These are phyloP conservation scores for Entomobrya proxima DNA, from an alignment of 2,888 invertebrate genomes.

Conservation along the genomic window DNA sequence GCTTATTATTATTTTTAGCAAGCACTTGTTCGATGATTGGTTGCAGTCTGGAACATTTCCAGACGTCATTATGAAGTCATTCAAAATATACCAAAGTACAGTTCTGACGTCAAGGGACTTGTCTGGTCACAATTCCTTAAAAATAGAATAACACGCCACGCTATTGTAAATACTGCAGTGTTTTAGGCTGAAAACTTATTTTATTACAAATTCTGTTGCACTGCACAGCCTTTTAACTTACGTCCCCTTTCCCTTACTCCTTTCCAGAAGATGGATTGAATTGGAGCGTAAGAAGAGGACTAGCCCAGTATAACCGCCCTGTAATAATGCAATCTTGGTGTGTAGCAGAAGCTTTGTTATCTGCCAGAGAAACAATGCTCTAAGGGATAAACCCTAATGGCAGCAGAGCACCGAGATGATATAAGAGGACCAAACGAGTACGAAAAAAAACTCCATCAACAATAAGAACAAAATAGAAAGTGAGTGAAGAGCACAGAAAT, in stretches of 20 bases:
- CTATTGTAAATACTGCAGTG: too few relatives aligned
- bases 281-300: conserved; percentile 43
- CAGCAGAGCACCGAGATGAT: conserved; percentile 46
- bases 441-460: background rate
- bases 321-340: conserved; percentile 11
- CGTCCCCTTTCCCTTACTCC: background rate
- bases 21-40: too few relatives aligned
- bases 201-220: background rate
- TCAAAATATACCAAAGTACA: too few relatives aligned
- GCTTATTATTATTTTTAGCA: too few relatives aligned
- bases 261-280: conserved; percentile 53
- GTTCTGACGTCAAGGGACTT: too few relatives aligned
- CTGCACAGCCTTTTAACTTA: background rate
- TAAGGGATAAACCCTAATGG: conserved; percentile 60
- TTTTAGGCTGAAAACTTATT: too few relatives aligned
- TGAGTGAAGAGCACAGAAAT: background rate
- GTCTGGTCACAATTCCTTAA: too few relatives aligned
- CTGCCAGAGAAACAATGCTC: conserved; percentile 60
- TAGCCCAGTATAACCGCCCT: background rate
- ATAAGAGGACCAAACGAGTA: conserved; percentile 11
- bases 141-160: too few relatives aligned
- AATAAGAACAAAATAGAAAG: background rate
- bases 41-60: too few relatives aligned
- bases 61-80: too few relatives aligned
- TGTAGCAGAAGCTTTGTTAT: conserved; percentile 3